Percentiles rank a stretch among this genome's conserved stretches.
Conservation (phyloP, 2,113 vertebrate species). For the Passer montanus region DNA sequence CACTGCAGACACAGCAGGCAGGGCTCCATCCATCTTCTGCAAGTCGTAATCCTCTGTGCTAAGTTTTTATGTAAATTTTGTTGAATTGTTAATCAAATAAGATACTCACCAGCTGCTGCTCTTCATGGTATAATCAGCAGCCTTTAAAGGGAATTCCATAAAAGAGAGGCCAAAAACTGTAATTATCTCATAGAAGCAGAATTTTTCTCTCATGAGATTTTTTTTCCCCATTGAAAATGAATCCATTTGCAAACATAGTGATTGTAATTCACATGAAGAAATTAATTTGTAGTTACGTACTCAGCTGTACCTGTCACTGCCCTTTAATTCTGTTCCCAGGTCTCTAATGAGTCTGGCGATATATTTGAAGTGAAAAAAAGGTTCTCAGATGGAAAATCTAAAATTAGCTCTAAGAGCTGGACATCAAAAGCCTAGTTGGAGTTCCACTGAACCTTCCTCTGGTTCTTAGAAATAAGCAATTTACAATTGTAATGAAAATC, state of each 20-base stretch:
- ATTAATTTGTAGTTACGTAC: not conserved
- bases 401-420: not conserved
- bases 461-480: not conserved
- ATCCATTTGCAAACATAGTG: conserved; percentile 5
- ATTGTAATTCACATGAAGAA: not conserved
- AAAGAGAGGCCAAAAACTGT: conserved; percentile 27
- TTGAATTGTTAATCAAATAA: conserved; percentile 17
- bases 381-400: not conserved
- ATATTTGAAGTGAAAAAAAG: not conserved
- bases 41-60: not conserved
- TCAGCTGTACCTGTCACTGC: conserved; percentile 5
- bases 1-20: not conserved
- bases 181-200: conserved; percentile 29
- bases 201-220: conserved; percentile 27
- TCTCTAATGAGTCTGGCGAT: not conserved
- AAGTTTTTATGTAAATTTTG: conserved; percentile 27
- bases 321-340: not conserved
- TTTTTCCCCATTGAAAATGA: not conserved
- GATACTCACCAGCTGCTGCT: conserved; percentile 23
- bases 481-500: not conserved
- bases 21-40: not conserved
- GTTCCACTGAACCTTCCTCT: not conserved
- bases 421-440: not conserved
- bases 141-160: conserved; percentile 27
- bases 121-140: conserved; percentile 23